Evolutionary conservation across 2,888 invertebrate species (phyloP), one percentile per base, ranked within the genome.

Genomic region (Chrysodeixis includens): DNA sequence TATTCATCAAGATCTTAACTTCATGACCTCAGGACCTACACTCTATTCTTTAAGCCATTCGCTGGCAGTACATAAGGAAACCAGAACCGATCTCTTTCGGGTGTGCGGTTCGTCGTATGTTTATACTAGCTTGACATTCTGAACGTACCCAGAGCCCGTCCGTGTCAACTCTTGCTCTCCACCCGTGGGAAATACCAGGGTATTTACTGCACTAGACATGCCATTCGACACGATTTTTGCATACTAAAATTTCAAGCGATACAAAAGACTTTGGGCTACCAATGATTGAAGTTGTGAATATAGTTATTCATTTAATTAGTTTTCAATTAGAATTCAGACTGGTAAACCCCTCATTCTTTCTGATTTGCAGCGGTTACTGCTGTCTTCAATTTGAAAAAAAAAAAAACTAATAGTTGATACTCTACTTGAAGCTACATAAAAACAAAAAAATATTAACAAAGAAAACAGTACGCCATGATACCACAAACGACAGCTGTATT

Each of bases 171-270:
- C 54, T 52, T 62, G 63, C 30, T 49, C 32, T 14, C 49, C 12
- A 14, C 70, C 40, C 32, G 30, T 62, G 70, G 66, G 46, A 74
- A 58, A 63, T 65, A 51, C 51, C 35, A 22, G 56, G 6, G 26
- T 57, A 65, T 53, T 54, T 56, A 56, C 54, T 62, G 30, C 52
- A 55, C 52, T 53, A 35, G 59, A 56, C 44, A 54, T 14, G 8
- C 10, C 20, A 56, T 46, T 20, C 32, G 35, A 55, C 10, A 35
- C 40, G 40, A 7, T 20, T 16, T 46, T 18, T 26, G 8, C 49
- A 26, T 44, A 20, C 7, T 51, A 30, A 57, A 53, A 49, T 56
- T n/a, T 26, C 10, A 57, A 12, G 26, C 32, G 40, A 14, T 32
- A 32, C 32, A 32, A 32, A 5, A 5, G 14, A 1, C 2, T 35